Conservation (phyloP, 2,888 invertebrate species). For the Hoplodrina blanda region DNA sequence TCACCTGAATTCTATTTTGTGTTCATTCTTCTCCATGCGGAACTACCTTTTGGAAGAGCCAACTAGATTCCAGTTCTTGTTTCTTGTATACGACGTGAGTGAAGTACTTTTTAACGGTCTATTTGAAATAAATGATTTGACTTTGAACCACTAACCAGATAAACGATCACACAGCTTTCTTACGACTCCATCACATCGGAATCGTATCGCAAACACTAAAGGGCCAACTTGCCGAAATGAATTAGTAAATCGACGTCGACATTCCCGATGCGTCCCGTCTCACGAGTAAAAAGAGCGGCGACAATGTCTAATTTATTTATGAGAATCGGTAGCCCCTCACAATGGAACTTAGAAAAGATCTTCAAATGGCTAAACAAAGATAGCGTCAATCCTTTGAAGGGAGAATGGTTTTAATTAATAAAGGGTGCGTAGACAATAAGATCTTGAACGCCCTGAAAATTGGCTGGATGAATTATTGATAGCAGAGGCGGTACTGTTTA, state of each 20-base stretch:
- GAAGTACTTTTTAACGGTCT: too few species aligned
- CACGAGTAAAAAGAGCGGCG: constrained; percentile 81
- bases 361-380: constrained; percentile 73
- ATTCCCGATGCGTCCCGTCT: constrained; percentile 81
- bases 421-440: constrained; percentile 61
- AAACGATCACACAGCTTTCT: background rate
- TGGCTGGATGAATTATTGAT: constrained; percentile 67
- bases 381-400: constrained; percentile 71
- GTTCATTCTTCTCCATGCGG: background rate
- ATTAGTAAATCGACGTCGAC: constrained; percentile 88
- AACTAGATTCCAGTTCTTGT: too few species aligned
- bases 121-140: too few species aligned
- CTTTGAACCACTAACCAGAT: background rate
- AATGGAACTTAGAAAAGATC: constrained; percentile 78
- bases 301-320: constrained; percentile 87
- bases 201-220: constrained; percentile 72
- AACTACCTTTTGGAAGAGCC: too few species aligned
- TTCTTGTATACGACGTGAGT: too few species aligned
- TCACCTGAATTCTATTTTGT: background rate
- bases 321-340: constrained; percentile 80
- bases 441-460: constrained; percentile 60
- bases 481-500: constrained; percentile 40
- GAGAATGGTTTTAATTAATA: constrained; percentile 68
- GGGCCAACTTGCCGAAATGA: constrained; percentile 80
- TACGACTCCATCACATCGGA: constrained; percentile 25